Percentiles rank a stretch among this genome's conserved stretches.
Evolutionary conservation across 2,797 vertebrate species (phyloP).

Genomic region (Cirrhinus mrigala): DNA sequence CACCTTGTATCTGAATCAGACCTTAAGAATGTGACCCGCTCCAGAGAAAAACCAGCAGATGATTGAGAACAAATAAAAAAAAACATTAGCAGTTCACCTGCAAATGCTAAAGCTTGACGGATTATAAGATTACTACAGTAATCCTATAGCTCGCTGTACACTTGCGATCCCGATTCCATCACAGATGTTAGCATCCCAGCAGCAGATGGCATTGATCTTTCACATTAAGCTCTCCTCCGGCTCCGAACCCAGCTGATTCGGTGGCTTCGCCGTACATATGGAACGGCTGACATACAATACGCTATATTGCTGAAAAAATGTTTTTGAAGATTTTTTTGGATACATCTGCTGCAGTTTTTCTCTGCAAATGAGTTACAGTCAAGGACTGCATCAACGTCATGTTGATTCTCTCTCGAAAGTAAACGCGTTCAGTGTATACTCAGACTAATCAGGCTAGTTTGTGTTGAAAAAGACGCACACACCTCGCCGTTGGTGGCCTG

Average conservation of each 20-base stretch:
- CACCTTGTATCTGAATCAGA: conserved; percentile 1
- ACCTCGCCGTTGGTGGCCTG: conserved; percentile 79
- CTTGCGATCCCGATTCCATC: conserved; percentile 19
- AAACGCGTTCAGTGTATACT: conserved; percentile 29
- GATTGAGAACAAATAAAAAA: conserved; percentile 15
- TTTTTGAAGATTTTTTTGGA: conserved; percentile 48
- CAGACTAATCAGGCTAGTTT: conserved; percentile 42
- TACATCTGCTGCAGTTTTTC: conserved; percentile 33
- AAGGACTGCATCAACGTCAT: conserved; percentile 28
- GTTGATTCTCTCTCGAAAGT: conserved; percentile 28
- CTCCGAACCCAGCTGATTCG: conserved; percentile 36
- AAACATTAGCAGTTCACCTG: conserved; percentile 27
- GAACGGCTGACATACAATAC: conserved; percentile 34
- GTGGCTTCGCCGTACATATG: conserved; percentile 10
- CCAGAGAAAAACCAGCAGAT: neutral
- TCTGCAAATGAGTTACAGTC: conserved; percentile 30
- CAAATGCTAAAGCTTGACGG: conserved; percentile 33
- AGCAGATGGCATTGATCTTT: conserved; percentile 64
- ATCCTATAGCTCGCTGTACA: conserved; percentile 13
- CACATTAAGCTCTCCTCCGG: conserved; percentile 32
- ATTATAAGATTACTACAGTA: conserved; percentile 35
- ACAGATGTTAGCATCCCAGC: conserved; percentile 50
- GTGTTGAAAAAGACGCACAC: conserved; percentile 41
- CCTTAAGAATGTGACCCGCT: neutral
- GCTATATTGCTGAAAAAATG: conserved; percentile 21